Conservation (phyloP, 2,797 vertebrate species). For the Thamnophis elegans region DNA sequence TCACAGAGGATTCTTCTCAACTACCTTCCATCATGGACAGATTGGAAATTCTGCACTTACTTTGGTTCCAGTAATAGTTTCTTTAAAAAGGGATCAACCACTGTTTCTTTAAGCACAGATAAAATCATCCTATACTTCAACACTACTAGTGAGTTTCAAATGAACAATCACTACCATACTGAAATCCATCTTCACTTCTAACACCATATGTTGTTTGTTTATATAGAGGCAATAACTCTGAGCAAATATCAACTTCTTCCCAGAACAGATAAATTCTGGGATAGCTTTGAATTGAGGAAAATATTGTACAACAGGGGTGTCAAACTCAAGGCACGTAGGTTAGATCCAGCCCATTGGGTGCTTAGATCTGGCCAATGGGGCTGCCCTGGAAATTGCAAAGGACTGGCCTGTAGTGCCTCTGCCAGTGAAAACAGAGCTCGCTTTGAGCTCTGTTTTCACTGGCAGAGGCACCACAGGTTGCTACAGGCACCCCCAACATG, state of each 20-base stretch:
- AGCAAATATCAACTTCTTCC: background rate
- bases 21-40: background rate
- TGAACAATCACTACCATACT: background rate
- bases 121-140: background rate
- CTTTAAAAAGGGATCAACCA: background rate
- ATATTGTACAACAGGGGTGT: background rate
- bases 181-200: background rate
- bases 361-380: no score
- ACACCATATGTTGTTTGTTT: background rate
- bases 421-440: no score
- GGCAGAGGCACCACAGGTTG: no score
- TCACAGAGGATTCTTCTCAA: background rate
- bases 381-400: no score
- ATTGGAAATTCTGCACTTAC: background rate
- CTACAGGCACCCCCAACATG: no score
- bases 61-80: background rate
- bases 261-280: background rate
- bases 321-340: no score
- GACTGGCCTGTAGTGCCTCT: no score
- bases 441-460: no score
- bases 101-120: background rate
- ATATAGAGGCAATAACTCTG: background rate
- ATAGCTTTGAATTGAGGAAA: no score
- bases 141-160: background rate
- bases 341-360: no score